Conservation (phyloP, 2,113 vertebrate species). For the Halcyon malimbica region DNA sequence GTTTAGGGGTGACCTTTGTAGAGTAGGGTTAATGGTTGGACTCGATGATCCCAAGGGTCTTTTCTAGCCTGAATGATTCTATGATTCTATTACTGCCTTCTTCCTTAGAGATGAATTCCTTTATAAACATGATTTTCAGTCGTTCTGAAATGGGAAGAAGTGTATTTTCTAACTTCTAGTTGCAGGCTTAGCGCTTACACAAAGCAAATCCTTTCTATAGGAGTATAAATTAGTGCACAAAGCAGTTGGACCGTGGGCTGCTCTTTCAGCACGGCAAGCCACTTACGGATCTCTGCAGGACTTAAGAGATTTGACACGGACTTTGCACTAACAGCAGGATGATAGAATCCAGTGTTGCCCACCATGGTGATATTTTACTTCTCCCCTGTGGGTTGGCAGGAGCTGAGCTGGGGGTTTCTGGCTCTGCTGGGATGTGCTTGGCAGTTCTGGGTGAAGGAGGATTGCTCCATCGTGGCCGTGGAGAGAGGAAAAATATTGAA, state of each 20-base stretch:
- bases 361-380: background rate
- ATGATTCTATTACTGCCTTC: too few relatives aligned
- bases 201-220: background rate
- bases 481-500: background rate
- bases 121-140: background rate
- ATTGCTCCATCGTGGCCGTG: background rate
- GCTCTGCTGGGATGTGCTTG: background rate
- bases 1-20: too few relatives aligned
- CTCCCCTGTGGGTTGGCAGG: accelerated
- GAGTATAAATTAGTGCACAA: background rate
- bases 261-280: background rate
- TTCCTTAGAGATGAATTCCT: background rate
- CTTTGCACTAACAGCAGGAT: background rate
- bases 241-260: background rate
- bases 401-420: background rate
- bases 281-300: background rate
- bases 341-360: background rate
- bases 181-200: background rate
- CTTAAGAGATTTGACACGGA: background rate
- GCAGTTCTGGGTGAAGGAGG: background rate
- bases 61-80: too few relatives aligned
- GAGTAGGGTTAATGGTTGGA: too few relatives aligned
- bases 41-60: too few relatives aligned
- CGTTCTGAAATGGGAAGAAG: background rate
- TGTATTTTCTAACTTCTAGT: background rate